Conservation (phyloP, 2,888 invertebrate species). For the Schizotus pectinicornis region DNA sequence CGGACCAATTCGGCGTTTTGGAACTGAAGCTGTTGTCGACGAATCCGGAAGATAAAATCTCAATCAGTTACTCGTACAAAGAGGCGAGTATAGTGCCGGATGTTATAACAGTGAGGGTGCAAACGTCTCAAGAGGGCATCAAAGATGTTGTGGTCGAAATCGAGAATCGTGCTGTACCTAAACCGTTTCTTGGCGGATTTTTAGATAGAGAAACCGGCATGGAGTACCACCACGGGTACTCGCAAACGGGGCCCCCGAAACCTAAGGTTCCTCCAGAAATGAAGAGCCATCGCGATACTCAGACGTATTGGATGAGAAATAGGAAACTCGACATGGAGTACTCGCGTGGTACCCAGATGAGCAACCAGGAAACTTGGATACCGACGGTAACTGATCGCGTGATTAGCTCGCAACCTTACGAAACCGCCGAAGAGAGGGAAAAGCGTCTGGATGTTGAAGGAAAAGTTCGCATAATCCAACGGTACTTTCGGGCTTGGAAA, state of each 20-base stretch:
- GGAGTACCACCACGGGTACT: conserved; percentile 81
- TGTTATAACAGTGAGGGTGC: conserved; percentile 63
- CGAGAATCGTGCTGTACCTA: conserved; percentile 66
- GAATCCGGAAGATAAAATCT: conserved; percentile 42
- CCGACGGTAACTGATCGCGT: conserved; percentile 69
- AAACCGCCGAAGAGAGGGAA: conserved; percentile 69
- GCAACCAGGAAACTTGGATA: conserved; percentile 63
- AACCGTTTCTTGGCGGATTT: conserved; percentile 85
- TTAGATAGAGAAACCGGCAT: conserved; percentile 71
- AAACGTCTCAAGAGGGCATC: conserved; percentile 55
- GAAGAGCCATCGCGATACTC: conserved; percentile 68
- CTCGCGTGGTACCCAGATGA: conserved; percentile 69
- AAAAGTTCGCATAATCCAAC: conserved; percentile 67
- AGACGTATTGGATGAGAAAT: conserved; percentile 64
- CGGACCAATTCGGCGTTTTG: conserved; percentile 32
- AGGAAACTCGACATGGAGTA: conserved; percentile 64
- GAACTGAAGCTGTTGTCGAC: conserved; percentile 41
- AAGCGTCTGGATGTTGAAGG: conserved; percentile 63
- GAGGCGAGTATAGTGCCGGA: conserved; percentile 58
- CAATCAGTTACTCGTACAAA: conserved; percentile 49
- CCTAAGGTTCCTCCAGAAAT: conserved; percentile 62
- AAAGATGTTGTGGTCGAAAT: conserved; percentile 66
- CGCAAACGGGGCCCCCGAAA: conserved; percentile 76
- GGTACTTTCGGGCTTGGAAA: conserved; percentile 67
- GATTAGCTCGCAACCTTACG: conserved; percentile 67